Evolutionary conservation across 2,888 invertebrate species (phyloP).

Genomic region (Polyploca ridens): DNA sequence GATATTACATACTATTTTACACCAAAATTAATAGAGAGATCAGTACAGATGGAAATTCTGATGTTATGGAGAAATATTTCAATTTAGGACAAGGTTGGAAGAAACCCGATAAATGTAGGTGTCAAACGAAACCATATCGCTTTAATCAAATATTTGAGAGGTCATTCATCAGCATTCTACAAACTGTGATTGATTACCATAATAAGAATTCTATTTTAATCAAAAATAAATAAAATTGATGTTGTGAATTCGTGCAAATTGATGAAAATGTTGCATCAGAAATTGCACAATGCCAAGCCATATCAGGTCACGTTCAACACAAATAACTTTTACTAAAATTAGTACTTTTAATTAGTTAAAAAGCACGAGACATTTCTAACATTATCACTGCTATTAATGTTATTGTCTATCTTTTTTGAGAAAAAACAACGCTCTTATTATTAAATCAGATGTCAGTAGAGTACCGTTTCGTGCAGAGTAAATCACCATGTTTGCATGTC

Average conservation of each 20-base stretch:
- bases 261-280: conserved; percentile 57
- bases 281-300: conserved; percentile 43
- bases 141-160: conserved; percentile 21
- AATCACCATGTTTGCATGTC: conserved; percentile 35
- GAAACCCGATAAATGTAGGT: conserved; percentile 35
- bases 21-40: too few relatives aligned
- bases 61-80: conserved; percentile 32
- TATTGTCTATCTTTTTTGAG: background rate
- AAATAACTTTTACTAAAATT: background rate
- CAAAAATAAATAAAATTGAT: background rate
- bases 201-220: background rate
- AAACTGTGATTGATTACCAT: background rate
- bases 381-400: too few relatives aligned
- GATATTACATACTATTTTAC: too few relatives aligned
- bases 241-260: conserved; percentile 31
- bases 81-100: conserved; percentile 42
- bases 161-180: conserved; percentile 2
- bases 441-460: conserved; percentile 32
- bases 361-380: background rate
- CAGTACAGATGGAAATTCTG: conserved; percentile 22
- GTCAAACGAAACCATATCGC: conserved; percentile 31
- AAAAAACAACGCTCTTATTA: conserved; percentile 15
- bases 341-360: background rate
- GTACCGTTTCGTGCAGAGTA: conserved; percentile 20
- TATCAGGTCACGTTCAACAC: conserved; percentile 20